These are phyloP conservation scores for Patagioenas fasciata DNA, from an alignment of 2,113 vertebrate genomes.

Conservation along the genomic window DNA sequence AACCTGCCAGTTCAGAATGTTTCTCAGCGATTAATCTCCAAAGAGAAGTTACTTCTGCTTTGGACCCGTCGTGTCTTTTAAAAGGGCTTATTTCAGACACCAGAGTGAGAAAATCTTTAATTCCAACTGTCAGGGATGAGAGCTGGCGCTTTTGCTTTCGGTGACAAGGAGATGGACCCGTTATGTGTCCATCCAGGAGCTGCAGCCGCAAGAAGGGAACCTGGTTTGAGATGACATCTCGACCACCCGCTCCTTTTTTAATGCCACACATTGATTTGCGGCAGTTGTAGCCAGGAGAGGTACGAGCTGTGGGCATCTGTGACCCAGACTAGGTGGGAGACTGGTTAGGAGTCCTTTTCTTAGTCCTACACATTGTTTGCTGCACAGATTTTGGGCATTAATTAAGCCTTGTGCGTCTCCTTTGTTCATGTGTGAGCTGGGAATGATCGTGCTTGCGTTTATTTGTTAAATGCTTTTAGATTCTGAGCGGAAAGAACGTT, in stretches of 20 bases:
- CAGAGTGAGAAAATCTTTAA: neutral
- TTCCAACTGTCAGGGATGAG: neutral
- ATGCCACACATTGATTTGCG: neutral
- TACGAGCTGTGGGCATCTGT: neutral
- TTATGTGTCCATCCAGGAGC: accelerated
- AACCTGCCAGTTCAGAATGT: neutral
- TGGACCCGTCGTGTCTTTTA: neutral
- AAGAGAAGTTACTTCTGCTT: neutral
- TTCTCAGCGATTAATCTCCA: neutral
- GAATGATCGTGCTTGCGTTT: too few species aligned
- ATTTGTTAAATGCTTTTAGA: too few species aligned
- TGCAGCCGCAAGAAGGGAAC: neutral
- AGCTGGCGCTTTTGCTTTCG: neutral
- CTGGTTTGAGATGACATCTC: too few species aligned
- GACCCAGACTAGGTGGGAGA: too few species aligned
- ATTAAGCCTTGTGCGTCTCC: too few species aligned
- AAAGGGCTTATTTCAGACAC: neutral
- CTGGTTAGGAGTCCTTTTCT: too few species aligned
- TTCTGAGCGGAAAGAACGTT: too few species aligned
- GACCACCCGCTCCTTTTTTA: accelerated
- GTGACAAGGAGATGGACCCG: neutral
- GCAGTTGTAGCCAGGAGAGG: neutral
- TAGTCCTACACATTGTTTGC: too few species aligned
- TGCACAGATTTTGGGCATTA: too few species aligned
- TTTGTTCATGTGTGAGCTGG: too few species aligned